These are phyloP conservation scores for Orthosia incerta DNA, from an alignment of 2,888 invertebrate genomes.

Conservation along the genomic window DNA sequence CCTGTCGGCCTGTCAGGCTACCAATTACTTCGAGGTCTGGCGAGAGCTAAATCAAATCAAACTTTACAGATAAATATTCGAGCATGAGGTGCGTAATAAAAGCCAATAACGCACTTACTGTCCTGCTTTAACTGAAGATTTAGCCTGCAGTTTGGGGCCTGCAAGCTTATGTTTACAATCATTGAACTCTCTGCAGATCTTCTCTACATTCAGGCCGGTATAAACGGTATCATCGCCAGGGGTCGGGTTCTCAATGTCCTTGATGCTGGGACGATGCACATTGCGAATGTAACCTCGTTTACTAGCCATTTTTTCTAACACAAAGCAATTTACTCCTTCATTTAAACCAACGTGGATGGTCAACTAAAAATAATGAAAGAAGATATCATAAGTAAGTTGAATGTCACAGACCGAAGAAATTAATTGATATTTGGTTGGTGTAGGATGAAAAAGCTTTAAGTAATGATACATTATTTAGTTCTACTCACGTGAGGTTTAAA, in stretches of 20 bases:
- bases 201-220: neutral
- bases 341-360: conserved; percentile 20
- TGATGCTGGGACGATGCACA: rapidly evolving
- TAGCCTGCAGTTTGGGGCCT: neutral
- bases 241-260: neutral
- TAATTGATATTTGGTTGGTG: neutral
- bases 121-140: neutral
- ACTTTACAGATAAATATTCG: too few species aligned
- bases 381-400: neutral
- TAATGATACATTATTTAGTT: neutral
- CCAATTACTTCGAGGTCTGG: too few species aligned
- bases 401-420: neutral
- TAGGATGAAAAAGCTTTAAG: neutral
- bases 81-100: neutral
- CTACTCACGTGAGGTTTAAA: neutral
- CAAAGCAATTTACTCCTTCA: neutral
- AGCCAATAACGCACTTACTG: neutral
- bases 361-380: conserved; percentile 5
- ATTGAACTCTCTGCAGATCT: conserved; percentile 3
- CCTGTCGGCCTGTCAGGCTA: neutral
- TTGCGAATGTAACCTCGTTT: neutral
- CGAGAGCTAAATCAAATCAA: too few species aligned
- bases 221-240: neutral
- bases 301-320: conserved; percentile 1
- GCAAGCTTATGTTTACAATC: neutral